Percentiles rank a stretch among this genome's conserved stretches.
Evolutionary conservation across 2,888 invertebrate genomes (phyloP).

Genomic region (Danaus chrysippus): DNA sequence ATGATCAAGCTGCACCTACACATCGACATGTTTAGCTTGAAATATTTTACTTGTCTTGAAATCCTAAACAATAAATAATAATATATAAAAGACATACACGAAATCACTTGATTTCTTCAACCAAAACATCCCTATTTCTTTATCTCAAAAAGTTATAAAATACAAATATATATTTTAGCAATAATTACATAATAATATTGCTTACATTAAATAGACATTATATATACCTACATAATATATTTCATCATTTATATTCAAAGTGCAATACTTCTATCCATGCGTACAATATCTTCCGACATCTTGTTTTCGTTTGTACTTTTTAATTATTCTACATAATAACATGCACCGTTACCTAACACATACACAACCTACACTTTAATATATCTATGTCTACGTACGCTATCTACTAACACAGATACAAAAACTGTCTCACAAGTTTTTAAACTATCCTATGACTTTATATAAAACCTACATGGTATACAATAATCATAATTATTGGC

Average conservation of each 20-base stretch:
- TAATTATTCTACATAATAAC: conserved; percentile 50
- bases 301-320: conserved; percentile 34
- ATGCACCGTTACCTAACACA: conserved; percentile 66
- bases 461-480: conserved; percentile 12
- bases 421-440: conserved; percentile 42
- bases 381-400: conserved; percentile 55
- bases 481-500: conserved; percentile 25
- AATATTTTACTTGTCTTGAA: not conserved
- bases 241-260: not conserved
- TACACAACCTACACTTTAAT: conserved; percentile 58
- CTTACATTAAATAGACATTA: conserved; percentile 1
- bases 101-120: not conserved
- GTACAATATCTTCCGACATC: conserved; percentile 41
- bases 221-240: not conserved
- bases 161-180: not conserved
- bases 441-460: conserved; percentile 25
- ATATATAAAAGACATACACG: not conserved
- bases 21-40: not conserved
- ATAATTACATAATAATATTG: not conserved
- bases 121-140: conserved; percentile 8
- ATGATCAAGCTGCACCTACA: not conserved
- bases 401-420: conserved; percentile 41
- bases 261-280: conserved; percentile 39
- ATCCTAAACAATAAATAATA: not conserved
- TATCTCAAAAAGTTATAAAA: not conserved